A percentile compares a stretch with the other conserved stretches of the same genome.
phyloP scores from a whole-genome alignment of 2,797 vertebrate species.

The Myiotriccus ornatus region DNA sequence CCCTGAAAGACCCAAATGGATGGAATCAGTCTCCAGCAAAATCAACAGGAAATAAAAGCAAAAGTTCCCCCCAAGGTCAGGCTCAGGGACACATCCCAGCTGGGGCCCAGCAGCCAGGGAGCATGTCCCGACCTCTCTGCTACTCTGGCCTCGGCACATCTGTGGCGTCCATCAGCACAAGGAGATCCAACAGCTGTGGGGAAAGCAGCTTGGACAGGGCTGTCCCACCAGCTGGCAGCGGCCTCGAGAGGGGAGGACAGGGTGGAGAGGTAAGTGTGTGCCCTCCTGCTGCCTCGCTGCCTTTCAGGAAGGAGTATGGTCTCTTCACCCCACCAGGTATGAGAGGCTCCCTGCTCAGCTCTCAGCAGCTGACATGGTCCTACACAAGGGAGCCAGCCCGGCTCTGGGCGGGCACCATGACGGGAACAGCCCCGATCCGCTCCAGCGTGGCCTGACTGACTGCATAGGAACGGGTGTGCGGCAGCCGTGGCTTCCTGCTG shows the following conservation, averaged over 20 bases:
- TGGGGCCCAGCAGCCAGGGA: neutral
- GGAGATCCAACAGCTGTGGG: slow-evolving; percentile 20
- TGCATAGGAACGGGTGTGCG: slow-evolving; percentile 87
- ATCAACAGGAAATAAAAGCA: neutral
- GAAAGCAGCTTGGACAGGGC: neutral
- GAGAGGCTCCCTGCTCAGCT: neutral
- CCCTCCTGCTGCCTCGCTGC: rapidly evolving
- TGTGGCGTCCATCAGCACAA: neutral
- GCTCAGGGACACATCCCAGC: neutral
- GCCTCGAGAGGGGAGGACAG: neutral
- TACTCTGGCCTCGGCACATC: slow-evolving; percentile 68
- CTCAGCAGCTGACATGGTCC: neutral
- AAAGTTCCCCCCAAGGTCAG: slow-evolving; percentile 30
- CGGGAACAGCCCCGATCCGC: slow-evolving; percentile 92
- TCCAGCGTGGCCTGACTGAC: slow-evolving; percentile 93
- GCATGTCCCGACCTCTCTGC: neutral
- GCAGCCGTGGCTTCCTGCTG: slow-evolving; percentile 81
- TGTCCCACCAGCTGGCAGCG: neutral
- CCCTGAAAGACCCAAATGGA: slow-evolving; percentile 34
- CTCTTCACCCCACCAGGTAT: neutral
- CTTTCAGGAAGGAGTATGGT: slow-evolving; percentile 34
- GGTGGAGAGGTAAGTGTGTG: neutral
- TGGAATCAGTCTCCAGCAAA: neutral
- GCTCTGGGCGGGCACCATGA: slow-evolving; percentile 97
- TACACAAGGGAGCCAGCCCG: slow-evolving; percentile 94